phyloP scores from a whole-genome alignment of 2,888 invertebrate species.

The Leuctra nigra region DNA sequence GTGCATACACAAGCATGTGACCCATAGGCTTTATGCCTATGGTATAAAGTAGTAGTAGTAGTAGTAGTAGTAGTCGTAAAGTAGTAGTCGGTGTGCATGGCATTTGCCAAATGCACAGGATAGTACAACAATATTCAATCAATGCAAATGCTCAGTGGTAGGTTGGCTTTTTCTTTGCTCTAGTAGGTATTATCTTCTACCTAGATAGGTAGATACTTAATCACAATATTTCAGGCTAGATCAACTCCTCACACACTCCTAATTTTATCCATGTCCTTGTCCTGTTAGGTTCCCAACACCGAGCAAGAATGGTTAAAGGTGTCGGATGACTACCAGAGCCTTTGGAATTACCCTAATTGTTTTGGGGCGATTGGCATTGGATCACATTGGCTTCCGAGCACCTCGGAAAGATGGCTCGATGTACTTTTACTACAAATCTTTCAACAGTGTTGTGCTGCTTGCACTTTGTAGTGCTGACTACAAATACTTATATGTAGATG shows the following conservation, averaged over 20 bases:
- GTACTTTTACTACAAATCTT: constrained; percentile 17
- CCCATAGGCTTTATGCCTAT: no score
- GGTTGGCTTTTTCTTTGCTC: no score
- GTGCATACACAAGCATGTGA: no score
- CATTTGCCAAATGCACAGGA: no score
- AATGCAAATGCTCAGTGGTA: no score
- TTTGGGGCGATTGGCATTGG: constrained; percentile 20
- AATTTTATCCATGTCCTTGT: neutral
- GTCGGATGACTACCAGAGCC: constrained; percentile 6
- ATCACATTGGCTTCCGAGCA: constrained; percentile 7
- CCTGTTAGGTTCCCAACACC: neutral
- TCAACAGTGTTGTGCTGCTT: constrained; percentile 12
- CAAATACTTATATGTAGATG: constrained; percentile 13
- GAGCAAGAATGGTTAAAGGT: constrained; percentile 12
- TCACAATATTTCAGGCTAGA: neutral
- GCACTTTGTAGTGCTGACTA: constrained; percentile 16
- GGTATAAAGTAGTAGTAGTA: no score
- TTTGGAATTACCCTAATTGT: constrained; percentile 17
- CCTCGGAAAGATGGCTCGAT: constrained; percentile 6
- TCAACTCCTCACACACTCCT: neutral
- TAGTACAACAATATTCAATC: no score
- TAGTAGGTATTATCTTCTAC: no score
- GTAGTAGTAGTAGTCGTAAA: no score
- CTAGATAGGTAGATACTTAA: neutral
- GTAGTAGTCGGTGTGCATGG: no score